Conservation (phyloP, 2,888 invertebrate species). For the Entomobrya proxima region DNA sequence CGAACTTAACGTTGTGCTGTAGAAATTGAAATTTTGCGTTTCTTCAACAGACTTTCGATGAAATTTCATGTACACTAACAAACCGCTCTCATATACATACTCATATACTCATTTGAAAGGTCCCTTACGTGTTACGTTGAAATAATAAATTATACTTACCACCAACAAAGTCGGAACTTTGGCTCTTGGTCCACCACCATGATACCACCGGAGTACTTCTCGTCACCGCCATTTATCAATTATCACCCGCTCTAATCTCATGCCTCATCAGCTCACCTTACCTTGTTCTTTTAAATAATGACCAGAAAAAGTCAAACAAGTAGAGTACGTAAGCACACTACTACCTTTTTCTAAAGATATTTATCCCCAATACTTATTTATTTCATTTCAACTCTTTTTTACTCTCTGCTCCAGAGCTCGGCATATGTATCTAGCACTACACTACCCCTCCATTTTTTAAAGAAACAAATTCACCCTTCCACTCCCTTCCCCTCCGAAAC, state of each 20-base stretch:
- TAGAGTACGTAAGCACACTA: neutral
- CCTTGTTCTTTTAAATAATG: slow-evolving; percentile 30
- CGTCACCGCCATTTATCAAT: slow-evolving; percentile 48
- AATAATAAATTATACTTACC: slow-evolving; percentile 37
- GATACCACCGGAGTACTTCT: slow-evolving; percentile 28
- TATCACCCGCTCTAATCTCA: slow-evolving; percentile 30
- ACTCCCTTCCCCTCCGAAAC: no score
- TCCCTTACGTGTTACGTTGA: neutral
- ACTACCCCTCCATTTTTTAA: no score
- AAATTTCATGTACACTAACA: no score
- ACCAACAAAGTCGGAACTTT: slow-evolving; percentile 30
- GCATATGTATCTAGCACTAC: no score
- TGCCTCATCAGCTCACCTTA: slow-evolving; percentile 7
- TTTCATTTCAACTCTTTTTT: neutral
- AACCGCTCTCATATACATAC: no score
- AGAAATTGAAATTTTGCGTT: no score
- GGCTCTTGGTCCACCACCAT: neutral
- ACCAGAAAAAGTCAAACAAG: slow-evolving; percentile 27
- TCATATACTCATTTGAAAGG: neutral
- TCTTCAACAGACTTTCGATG: no score
- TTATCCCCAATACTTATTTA: neutral
- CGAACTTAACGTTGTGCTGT: no score
- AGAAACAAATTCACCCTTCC: no score
- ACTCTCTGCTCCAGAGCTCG: no score
- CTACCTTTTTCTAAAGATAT: neutral